phyloP scores from a whole-genome alignment of 1,140 invertebrate genomes.

The Dufourea novaeangliae region DNA sequence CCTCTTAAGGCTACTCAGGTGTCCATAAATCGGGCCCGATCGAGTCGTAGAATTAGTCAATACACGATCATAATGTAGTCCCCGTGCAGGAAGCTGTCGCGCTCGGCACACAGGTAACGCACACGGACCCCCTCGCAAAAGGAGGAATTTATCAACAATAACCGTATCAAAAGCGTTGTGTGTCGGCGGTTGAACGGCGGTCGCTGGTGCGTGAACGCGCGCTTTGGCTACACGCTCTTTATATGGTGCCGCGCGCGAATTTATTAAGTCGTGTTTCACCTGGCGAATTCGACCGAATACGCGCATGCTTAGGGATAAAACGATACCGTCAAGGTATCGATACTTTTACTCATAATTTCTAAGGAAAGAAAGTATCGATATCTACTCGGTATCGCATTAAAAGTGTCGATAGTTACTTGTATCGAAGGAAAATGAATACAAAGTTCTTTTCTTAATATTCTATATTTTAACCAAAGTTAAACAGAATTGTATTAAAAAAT shows the following conservation, averaged over 20 bases:
- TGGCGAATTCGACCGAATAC: conserved; percentile 14
- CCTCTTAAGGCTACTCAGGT: conserved; percentile 10
- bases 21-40: not conserved
- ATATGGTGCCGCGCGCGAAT: conserved; percentile 39
- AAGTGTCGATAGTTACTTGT: too few species aligned
- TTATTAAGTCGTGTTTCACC: conserved; percentile 53
- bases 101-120: not conserved
- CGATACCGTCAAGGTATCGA: conserved; percentile 22
- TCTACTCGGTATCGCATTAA: too few species aligned
- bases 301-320: not conserved
- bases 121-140: not conserved
- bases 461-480: too few species aligned
- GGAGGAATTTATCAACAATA: conserved; percentile 32
- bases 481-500: too few species aligned
- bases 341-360: too few species aligned
- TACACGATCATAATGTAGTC: not conserved
- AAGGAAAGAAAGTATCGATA: too few species aligned
- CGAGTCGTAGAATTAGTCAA: conserved; percentile 5
- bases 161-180: conserved; percentile 28
- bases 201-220: conserved; percentile 35
- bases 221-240: conserved; percentile 5
- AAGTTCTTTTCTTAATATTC: too few species aligned
- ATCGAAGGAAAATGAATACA: too few species aligned
- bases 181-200: not conserved
- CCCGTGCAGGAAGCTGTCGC: not conserved